Conservation (phyloP, 2,797 vertebrate genomes). For the Spheniscus humboldti region DNA sequence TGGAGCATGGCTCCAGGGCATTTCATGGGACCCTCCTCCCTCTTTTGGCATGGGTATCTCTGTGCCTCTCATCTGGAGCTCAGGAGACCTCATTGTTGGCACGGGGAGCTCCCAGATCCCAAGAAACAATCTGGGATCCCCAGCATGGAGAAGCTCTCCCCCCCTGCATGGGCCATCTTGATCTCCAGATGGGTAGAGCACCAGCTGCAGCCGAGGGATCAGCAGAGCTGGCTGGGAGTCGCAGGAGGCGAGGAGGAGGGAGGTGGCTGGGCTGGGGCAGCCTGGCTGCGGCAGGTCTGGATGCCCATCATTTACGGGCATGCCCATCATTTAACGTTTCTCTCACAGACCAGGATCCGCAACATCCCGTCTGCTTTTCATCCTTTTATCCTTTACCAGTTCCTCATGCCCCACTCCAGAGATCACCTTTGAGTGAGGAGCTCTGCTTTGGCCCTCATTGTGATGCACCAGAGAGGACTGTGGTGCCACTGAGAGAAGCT, state of each 20-base stretch:
- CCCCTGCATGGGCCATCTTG: neutral
- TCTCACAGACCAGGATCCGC: neutral
- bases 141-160: fast-evolving
- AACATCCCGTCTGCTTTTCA: neutral
- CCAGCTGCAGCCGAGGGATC: neutral
- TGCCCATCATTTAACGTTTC: neutral
- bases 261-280: neutral
- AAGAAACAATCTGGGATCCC: neutral
- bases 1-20: neutral
- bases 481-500: neutral
- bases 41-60: neutral
- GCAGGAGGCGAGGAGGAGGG: fast-evolving
- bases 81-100: neutral
- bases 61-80: neutral
- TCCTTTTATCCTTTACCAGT: neutral
- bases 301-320: neutral
- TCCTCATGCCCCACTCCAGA: neutral
- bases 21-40: neutral
- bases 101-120: neutral
- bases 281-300: neutral
- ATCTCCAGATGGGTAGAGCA: neutral
- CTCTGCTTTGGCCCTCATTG: fast-evolving
- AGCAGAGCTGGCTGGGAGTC: neutral
- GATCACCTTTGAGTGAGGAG: neutral
- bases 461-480: neutral